These are phyloP conservation scores for Columba guinea DNA, from an alignment of 2,797 vertebrate species.

Conservation along the genomic window DNA sequence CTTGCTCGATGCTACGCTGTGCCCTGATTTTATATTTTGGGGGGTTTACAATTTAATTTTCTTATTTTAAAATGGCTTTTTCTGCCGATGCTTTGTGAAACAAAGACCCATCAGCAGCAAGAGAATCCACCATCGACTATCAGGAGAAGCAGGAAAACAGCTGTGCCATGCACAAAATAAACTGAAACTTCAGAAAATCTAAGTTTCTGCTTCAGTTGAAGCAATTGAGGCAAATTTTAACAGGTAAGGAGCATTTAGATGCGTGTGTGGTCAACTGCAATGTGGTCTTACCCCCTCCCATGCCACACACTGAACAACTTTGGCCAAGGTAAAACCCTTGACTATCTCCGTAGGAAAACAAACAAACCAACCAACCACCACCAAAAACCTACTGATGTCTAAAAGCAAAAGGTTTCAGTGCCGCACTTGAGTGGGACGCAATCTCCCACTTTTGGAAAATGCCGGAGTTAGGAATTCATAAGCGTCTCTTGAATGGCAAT, in stretches of 20 bases:
- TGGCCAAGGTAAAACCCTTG: not conserved
- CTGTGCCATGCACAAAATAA: not conserved
- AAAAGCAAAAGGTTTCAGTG: not conserved
- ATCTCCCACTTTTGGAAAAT: not conserved
- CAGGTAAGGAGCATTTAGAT: not conserved
- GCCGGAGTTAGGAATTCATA: not conserved
- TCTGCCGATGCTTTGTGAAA: not conserved
- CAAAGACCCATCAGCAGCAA: not conserved
- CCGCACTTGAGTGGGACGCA: not conserved
- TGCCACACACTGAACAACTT: not conserved
- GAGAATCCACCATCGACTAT: not conserved
- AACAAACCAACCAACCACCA: not conserved
- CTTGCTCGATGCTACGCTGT: not conserved
- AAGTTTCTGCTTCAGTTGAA: not conserved
- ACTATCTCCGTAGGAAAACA: not conserved
- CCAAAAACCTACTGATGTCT: not conserved
- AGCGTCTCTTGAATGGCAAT: not conserved
- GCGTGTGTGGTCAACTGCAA: not conserved
- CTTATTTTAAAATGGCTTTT: not conserved
- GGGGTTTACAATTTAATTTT: not conserved
- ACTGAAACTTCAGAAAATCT: not conserved
- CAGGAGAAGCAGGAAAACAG: not conserved
- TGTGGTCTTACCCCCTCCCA: fast-evolving
- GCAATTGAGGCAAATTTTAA: not conserved
- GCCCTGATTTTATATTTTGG: not conserved